phyloP scores from a whole-genome alignment of 2,113 vertebrate genomes.

The Morone saxatilis region DNA sequence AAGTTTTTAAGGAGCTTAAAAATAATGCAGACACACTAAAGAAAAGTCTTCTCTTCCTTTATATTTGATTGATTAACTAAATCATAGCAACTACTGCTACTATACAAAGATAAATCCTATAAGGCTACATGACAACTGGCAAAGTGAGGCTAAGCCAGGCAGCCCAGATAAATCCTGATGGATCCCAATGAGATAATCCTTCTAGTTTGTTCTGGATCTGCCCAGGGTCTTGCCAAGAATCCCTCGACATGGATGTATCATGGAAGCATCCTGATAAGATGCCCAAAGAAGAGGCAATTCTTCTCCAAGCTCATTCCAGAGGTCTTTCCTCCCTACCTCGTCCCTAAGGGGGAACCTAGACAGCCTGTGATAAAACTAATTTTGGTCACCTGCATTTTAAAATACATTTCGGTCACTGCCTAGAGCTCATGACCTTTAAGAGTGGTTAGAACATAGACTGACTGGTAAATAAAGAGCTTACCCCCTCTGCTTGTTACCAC shows the following conservation, averaged over 20 bases:
- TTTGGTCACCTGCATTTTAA: not conserved
- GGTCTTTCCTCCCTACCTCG: not conserved
- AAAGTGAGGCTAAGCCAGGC: conserved; percentile 7
- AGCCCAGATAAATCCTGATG: not conserved
- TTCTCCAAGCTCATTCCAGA: conserved; percentile 14
- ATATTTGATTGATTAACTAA: not conserved
- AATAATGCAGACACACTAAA: not conserved
- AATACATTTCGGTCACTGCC: not conserved
- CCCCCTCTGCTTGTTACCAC: not conserved
- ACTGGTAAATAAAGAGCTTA: not conserved
- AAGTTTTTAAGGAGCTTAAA: not conserved
- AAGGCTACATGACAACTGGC: not conserved
- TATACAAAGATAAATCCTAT: not conserved
- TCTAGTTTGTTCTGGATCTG: not conserved
- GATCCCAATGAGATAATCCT: not conserved
- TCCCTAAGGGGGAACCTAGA: not conserved
- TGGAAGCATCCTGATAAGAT: not conserved
- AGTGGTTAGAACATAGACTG: not conserved
- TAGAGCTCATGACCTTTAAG: not conserved
- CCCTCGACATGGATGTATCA: not conserved
- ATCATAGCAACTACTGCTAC: not conserved
- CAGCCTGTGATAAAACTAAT: not conserved
- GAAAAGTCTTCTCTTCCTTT: not conserved
- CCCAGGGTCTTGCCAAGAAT: not conserved
- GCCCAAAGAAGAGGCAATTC: not conserved